Percentiles rank a stretch among this genome's conserved stretches.
Conservation (phyloP, 2,797 vertebrate genomes). For the Cryptoblepharus egeriae region DNA sequence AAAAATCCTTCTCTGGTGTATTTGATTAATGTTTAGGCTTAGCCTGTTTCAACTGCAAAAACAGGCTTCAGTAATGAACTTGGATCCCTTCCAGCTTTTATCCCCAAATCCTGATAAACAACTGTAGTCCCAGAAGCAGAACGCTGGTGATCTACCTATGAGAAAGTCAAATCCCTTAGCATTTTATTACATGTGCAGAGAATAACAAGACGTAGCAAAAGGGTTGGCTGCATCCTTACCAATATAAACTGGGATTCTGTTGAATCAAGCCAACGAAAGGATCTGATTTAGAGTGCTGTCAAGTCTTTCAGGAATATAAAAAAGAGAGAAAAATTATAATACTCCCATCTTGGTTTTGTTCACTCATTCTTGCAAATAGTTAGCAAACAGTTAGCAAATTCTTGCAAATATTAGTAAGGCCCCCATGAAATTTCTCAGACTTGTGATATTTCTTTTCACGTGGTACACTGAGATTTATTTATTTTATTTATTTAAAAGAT, state of each 20-base stretch:
- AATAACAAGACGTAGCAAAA: slow-evolving; percentile 49
- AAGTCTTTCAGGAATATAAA: neutral
- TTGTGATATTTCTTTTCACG: neutral
- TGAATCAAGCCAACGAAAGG: slow-evolving; percentile 58
- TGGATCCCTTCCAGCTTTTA: slow-evolving; percentile 66
- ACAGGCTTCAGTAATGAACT: slow-evolving; percentile 67
- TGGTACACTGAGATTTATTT: too few relatives aligned
- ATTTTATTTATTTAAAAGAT: too few relatives aligned
- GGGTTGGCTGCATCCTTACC: slow-evolving; percentile 46
- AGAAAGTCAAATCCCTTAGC: slow-evolving; percentile 46
- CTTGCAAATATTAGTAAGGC: neutral
- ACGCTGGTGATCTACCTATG: slow-evolving; percentile 64
- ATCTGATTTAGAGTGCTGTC: neutral
- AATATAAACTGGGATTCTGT: slow-evolving; percentile 39
- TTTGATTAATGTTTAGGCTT: slow-evolving; percentile 76
- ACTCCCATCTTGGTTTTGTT: neutral
- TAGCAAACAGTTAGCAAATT: neutral
- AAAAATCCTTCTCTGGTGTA: slow-evolving; percentile 70
- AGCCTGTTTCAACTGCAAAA: slow-evolving; percentile 73
- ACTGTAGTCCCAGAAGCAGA: slow-evolving; percentile 54
- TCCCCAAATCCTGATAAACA: slow-evolving; percentile 64
- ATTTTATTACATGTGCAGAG: slow-evolving; percentile 51
- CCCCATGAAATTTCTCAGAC: neutral
- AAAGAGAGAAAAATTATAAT: slow-evolving; percentile 1
- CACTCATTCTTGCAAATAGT: neutral